These are phyloP conservation scores for Orestias chungarensis DNA, from an alignment of 2,797 vertebrate genomes.

Conservation along the genomic window DNA sequence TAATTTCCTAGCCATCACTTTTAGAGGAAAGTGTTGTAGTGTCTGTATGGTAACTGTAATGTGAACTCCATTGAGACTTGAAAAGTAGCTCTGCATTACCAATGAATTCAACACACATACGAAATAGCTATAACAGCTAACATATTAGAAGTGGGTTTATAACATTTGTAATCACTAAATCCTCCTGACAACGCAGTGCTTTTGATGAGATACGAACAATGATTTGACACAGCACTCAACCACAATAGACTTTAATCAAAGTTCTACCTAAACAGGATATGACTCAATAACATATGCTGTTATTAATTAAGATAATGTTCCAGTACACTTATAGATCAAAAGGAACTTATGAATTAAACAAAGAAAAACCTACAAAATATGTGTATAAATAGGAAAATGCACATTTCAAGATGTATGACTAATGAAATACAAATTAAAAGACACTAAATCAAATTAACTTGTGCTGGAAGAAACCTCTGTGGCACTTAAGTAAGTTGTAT, in stretches of 20 bases:
- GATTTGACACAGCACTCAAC: not conserved
- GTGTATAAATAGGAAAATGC: too few relatives aligned
- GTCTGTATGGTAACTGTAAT: not conserved
- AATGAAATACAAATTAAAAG: too few relatives aligned
- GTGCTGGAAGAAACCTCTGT: too few relatives aligned
- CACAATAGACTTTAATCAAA: not conserved
- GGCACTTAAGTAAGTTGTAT: too few relatives aligned
- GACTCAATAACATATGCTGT: not conserved
- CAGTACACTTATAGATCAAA: too few relatives aligned
- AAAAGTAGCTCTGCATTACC: not conserved
- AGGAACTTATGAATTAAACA: not conserved
- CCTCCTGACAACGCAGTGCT: not conserved
- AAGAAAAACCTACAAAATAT: not conserved
- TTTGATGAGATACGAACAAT: not conserved
- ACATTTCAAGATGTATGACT: too few relatives aligned
- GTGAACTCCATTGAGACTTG: not conserved
- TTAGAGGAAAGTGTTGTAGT: not conserved
- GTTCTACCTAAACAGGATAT: not conserved
- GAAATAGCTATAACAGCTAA: not conserved
- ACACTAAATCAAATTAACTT: too few relatives aligned
- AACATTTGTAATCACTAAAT: not conserved
- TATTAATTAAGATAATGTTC: too few relatives aligned
- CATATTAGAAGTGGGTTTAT: not conserved
- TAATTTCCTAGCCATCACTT: not conserved
- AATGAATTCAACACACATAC: not conserved